Conservation (phyloP, 2,797 vertebrate species). For the Hapalemur alaotrensis region DNA sequence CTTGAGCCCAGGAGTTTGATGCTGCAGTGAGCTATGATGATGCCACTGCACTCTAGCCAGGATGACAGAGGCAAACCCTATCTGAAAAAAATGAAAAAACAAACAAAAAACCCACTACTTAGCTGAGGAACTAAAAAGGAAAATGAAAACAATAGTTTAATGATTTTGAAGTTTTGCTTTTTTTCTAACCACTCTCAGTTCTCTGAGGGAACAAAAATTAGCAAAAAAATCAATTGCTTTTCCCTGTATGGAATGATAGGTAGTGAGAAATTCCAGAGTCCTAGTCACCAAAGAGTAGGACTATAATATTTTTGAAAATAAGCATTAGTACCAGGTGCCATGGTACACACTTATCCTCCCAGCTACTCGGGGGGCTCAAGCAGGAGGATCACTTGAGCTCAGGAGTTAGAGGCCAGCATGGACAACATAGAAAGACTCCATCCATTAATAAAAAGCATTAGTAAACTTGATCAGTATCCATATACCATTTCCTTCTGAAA, state of each 20-base stretch:
- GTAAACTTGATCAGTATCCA: background rate
- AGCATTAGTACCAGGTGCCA: background rate
- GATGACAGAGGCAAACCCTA: background rate
- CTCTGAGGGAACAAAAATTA: slow-evolving; percentile 12
- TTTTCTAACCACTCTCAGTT: slow-evolving; percentile 14
- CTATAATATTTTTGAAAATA: background rate
- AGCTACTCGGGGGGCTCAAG: background rate
- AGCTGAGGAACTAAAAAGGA: slow-evolving; percentile 24
- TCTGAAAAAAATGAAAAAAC: background rate
- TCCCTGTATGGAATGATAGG: background rate
- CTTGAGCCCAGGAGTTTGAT: background rate
- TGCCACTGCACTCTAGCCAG: no score
- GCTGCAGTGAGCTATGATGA: background rate
- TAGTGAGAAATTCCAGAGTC: slow-evolving; percentile 8
- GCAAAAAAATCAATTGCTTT: background rate
- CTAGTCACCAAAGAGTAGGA: slow-evolving; percentile 8
- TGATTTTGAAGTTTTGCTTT: slow-evolving; percentile 52
- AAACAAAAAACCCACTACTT: background rate
- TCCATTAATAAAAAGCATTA: background rate
- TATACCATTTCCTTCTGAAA: slow-evolving; percentile 1
- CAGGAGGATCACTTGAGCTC: background rate
- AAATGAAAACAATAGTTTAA: slow-evolving; percentile 16
- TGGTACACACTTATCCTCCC: background rate
- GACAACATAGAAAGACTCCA: background rate
- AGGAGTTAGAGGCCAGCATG: background rate